Evolutionary conservation across 2,888 invertebrate genomes (phyloP).

Genomic region (Glaucopsyche alexis): DNA sequence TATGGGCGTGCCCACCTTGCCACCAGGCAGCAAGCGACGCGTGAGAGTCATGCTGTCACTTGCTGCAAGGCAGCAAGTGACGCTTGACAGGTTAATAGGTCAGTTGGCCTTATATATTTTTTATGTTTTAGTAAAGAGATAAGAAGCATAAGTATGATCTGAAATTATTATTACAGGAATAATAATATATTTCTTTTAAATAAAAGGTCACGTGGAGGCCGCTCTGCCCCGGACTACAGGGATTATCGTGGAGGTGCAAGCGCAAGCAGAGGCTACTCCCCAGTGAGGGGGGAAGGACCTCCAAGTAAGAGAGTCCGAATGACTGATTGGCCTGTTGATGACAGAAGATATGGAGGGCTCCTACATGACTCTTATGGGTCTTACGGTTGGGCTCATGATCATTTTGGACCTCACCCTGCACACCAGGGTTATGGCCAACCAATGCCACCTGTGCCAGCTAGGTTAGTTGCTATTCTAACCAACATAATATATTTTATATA

Average conservation of each 20-base stretch:
- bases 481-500: not conserved
- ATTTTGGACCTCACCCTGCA: conserved; percentile 79
- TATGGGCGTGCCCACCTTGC: too few relatives aligned
- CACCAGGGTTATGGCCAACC: conserved; percentile 82
- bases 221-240: conserved; percentile 87
- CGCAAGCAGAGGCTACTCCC: conserved; percentile 86
- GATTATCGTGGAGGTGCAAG: conserved; percentile 87
- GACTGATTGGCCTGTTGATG: conserved; percentile 83
- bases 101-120: not conserved
- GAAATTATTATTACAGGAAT: too few relatives aligned
- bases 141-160: not conserved
- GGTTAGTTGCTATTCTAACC: conserved; percentile 48
- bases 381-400: conserved; percentile 78
- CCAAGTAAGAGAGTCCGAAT: conserved; percentile 86
- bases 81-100: too few relatives aligned
- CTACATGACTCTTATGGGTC: conserved; percentile 76
- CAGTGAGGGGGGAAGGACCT: conserved; percentile 87
- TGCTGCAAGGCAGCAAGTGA: too few relatives aligned
- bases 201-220: conserved; percentile 78
- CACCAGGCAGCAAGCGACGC: too few relatives aligned
- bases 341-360: conserved; percentile 74
- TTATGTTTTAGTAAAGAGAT: too few relatives aligned
- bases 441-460: conserved; percentile 73
- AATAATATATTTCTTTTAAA: not conserved
- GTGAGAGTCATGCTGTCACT: too few relatives aligned